A percentile compares a stretch with the other conserved stretches of the same genome.
Conservation (phyloP, 2,113 vertebrate genomes). For the Nesoenas mayeri region DNA sequence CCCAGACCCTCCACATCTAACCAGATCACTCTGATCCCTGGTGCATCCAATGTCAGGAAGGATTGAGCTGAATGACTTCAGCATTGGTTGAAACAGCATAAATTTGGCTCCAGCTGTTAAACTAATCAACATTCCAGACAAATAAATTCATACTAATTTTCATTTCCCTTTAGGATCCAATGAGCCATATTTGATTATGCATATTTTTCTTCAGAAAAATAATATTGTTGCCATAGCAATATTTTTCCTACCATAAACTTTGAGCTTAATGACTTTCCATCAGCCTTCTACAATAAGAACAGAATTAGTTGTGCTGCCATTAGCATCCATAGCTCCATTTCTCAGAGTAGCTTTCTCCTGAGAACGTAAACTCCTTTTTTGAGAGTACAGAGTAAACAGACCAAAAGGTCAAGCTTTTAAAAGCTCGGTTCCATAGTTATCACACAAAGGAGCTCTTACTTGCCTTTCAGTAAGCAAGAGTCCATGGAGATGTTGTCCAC, state of each 20-base stretch:
- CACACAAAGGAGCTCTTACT: conserved; percentile 29
- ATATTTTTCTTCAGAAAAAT: conserved; percentile 63
- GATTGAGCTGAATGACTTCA: background rate
- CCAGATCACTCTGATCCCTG: background rate
- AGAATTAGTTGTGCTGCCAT: conserved; percentile 18
- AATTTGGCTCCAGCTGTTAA: conserved; percentile 44
- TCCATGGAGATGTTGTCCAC: background rate
- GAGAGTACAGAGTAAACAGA: conserved; percentile 4
- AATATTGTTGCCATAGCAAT: conserved; percentile 58
- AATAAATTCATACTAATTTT: conserved; percentile 63
- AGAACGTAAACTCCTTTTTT: background rate
- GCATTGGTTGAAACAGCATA: background rate
- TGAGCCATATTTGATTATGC: conserved; percentile 55
- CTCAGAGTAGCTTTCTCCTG: background rate
- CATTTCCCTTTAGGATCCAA: conserved; percentile 57
- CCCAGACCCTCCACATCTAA: background rate
- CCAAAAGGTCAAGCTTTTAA: conserved; percentile 23
- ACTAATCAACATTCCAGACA: conserved; percentile 58
- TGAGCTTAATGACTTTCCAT: conserved; percentile 54
- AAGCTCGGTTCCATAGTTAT: background rate
- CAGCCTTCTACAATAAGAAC: conserved; percentile 24
- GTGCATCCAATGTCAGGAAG: background rate
- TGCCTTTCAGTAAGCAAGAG: conserved; percentile 18
- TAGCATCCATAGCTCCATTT: conserved; percentile 2
- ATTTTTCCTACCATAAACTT: conserved; percentile 52